Evolutionary conservation across 2,113 vertebrate genomes (phyloP).

Genomic region (Leuciscus idus): DNA sequence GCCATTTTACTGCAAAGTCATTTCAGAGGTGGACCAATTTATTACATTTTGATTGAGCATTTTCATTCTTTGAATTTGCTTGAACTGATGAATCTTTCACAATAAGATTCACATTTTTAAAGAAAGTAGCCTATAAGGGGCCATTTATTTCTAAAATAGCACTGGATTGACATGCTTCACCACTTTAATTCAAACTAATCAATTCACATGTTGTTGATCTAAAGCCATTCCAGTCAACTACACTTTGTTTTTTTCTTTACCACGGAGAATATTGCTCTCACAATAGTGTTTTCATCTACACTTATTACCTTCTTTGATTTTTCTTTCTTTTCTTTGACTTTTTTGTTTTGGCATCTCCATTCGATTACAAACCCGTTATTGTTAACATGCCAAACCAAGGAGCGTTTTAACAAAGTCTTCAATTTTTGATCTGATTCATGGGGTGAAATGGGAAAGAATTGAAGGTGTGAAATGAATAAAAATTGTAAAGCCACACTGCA

Average conservation of each 20-base stretch:
- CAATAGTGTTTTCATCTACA: not conserved
- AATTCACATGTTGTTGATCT: not conserved
- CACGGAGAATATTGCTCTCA: not conserved
- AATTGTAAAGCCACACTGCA: not conserved
- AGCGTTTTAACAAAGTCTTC: conserved; percentile 22
- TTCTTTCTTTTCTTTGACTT: conserved; percentile 16
- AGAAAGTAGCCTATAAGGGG: too few relatives aligned
- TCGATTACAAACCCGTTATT: not conserved
- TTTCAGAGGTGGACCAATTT: not conserved
- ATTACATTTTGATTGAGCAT: not conserved
- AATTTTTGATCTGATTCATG: conserved; percentile 45
- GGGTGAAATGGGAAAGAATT: conserved; percentile 9
- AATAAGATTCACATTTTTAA: not conserved
- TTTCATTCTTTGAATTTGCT: not conserved
- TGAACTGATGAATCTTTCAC: not conserved
- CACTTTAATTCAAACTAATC: conserved; percentile 6
- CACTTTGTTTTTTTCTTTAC: not conserved
- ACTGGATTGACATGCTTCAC: not conserved
- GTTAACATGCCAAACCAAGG: conserved; percentile 7
- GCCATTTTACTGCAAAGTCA: not conserved
- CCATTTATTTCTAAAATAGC: not conserved
- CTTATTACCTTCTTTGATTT: conserved; percentile 31
- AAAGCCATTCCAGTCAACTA: not conserved
- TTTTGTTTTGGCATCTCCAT: conserved; percentile 8
- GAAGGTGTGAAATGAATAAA: conserved; percentile 44